These are phyloP conservation scores for Pipistrellus pygmaeus DNA, from an alignment of 2,797 vertebrate genomes.

Conservation along the genomic window DNA sequence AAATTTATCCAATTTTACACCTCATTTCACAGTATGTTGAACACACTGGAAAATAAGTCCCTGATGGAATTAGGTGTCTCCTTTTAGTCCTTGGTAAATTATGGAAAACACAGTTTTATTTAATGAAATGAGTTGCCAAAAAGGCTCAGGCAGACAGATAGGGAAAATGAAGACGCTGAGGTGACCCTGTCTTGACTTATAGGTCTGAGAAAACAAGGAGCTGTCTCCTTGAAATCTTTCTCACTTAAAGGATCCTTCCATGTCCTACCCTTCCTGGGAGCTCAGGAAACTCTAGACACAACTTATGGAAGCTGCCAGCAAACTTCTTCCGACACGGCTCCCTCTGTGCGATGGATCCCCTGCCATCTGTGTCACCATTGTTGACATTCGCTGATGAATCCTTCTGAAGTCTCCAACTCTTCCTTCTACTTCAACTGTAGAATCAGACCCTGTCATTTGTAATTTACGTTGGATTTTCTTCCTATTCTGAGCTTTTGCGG, in stretches of 20 bases:
- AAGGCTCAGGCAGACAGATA: not conserved
- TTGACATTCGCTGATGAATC: not conserved
- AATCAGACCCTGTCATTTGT: not conserved
- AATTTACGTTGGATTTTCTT: not conserved
- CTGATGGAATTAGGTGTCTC: constrained; percentile 32
- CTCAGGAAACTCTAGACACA: not conserved
- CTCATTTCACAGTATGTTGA: constrained; percentile 51
- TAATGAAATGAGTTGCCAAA: not conserved
- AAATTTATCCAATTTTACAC: constrained; percentile 57
- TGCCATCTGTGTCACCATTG: not conserved
- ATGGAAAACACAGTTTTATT: constrained; percentile 25
- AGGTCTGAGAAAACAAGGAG: not conserved
- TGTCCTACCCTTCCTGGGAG: not conserved
- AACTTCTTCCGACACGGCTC: not conserved
- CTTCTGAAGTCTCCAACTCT: not conserved
- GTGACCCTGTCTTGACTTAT: not conserved
- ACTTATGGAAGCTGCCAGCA: not conserved
- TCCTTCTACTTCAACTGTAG: fast-evolving
- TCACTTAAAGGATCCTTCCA: not conserved
- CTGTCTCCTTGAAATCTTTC: not conserved
- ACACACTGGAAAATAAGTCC: constrained; percentile 39
- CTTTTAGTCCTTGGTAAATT: constrained; percentile 27
- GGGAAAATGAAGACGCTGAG: not conserved
- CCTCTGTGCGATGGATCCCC: not conserved
- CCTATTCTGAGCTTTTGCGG: not conserved